Base-by-base conservation (phyloP, 2,797 vertebrate genomes). In the Gallinago nigripennis region DNA sequence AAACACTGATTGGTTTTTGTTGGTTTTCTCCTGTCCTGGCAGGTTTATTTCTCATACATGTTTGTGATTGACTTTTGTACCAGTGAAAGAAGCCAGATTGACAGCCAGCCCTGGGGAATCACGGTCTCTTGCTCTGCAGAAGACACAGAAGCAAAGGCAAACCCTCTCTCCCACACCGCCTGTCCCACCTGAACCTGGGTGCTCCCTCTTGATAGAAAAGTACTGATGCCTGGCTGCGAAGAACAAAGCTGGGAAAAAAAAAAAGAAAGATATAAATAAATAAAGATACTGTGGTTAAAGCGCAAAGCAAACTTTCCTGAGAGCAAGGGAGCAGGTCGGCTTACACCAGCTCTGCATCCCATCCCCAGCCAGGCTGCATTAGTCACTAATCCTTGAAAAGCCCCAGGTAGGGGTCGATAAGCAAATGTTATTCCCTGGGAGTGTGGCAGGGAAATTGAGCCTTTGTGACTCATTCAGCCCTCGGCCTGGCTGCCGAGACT, bases 381-480 rank as follows among this genome's bases (percentile, higher is more conserved):
- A 78, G 85, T 39, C 73, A 69, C 33, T 83, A 92, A 95, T 92
- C 68, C 82, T 81, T 2, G 30, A 85, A 87, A 94, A 93, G 88
- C 71, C 76, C n/a, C 82, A 77, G 60, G 82, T 64, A 87, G 76
- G 45, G 69, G 90, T 89, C 4, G 3, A 91, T 85, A 95, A 93
- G 79, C 60, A 95, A 96, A 91, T 73, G 53, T 73, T 95, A 73
- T 89, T 94, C 93, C 91, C 83, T 10, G 5, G 46, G 90, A 86
- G 41, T 30, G 60, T 5, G 2, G 69, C 64, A 81, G 92, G 69
- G 82, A 95, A 92, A 91, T 94, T 0, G 76, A 93, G 41, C 91
- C 84, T 95, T 53, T 93, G 91, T 91, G 92, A 85, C 81, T 92
- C 90, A 85, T 82, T 95, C 86, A 85, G 69, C 86, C 65, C 54